phyloP scores from a whole-genome alignment of 2,888 invertebrate species.

The Thymelicus acteon region DNA sequence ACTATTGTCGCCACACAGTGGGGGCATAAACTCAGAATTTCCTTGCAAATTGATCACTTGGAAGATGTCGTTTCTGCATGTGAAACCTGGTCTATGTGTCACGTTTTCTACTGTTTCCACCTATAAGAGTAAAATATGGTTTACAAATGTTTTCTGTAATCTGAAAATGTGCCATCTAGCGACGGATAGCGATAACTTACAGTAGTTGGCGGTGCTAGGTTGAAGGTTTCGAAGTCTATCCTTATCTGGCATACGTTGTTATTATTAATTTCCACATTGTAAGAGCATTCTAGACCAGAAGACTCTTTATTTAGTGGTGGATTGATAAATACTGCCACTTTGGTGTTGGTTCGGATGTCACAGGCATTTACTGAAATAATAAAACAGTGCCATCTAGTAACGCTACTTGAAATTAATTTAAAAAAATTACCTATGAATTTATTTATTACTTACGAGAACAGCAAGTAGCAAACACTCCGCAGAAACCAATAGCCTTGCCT shows the following conservation, averaged over 20 bases:
- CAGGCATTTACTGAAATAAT: slow-evolving; percentile 73
- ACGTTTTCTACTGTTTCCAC: slow-evolving; percentile 75
- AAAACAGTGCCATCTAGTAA: slow-evolving; percentile 45
- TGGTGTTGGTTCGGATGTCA: slow-evolving; percentile 71
- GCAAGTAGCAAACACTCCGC: slow-evolving; percentile 80
- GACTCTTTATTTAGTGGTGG: slow-evolving; percentile 72
- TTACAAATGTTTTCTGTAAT: neutral
- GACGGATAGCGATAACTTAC: slow-evolving; percentile 55
- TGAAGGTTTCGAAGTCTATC: slow-evolving; percentile 85
- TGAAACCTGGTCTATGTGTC: slow-evolving; percentile 73
- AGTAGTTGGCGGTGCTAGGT: slow-evolving; percentile 76
- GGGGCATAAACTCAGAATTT: slow-evolving; percentile 78
- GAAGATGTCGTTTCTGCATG: slow-evolving; percentile 82
- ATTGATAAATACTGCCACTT: slow-evolving; percentile 78
- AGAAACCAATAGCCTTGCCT: slow-evolving; percentile 80
- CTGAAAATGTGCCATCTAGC: slow-evolving; percentile 39
- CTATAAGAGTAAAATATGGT: slow-evolving; percentile 48
- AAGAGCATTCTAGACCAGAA: slow-evolving; percentile 79
- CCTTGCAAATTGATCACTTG: slow-evolving; percentile 77
- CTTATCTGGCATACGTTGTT: slow-evolving; percentile 86
- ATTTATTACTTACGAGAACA: slow-evolving; percentile 73
- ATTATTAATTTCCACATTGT: slow-evolving; percentile 84
- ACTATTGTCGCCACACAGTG: slow-evolving; percentile 86
- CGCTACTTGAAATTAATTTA: neutral
- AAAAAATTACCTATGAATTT: neutral